Base-by-base conservation (phyloP, 2,888 invertebrate genomes). In the Tinea pellionella region DNA sequence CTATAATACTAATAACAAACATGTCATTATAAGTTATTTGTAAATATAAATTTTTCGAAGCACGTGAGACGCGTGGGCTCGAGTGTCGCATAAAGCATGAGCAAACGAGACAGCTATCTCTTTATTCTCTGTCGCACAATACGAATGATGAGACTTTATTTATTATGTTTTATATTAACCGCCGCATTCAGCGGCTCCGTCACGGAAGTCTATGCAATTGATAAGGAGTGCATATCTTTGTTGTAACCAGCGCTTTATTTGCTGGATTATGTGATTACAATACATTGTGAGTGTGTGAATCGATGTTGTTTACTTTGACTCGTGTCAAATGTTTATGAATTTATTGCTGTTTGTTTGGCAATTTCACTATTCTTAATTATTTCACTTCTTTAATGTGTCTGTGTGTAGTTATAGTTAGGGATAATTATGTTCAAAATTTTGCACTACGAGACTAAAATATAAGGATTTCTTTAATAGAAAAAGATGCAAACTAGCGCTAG, bases 61-160 rank as follows among this genome's bases (percentile, higher is more conserved):
- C 15, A 2, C n/a, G 47, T 15, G 9, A 47, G 47, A 9, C 4
- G 57, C 57, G 57, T 57, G 57, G 57, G 57, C 15, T 2, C 13
- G 2, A n/a, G 4, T 19, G 24, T 55, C 55, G 57, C 57, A 57
- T 57, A 57, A 57, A 57, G 24, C 32, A 32, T 57, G 57, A 12
- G 32, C 32, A 57, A 57, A 57, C 57, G 57, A 57, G 57, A 57
- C 57, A 57, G 8, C 32, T 32, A 57, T 57, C 32, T 57, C 57
- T 57, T 57, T 57, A 57, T 32, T 69, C 68, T 62, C 64, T 43
- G 63, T 67, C 64, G 61, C 70, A 72, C 78, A 74, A 78, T 78
- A 75, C 72, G 70, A 75, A 74, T 74, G 76, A 78, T 77, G 74
- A 77, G 71, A 68, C 68, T 65, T 71, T 72, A 71, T 78, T 79